Percentiles rank a stretch among this genome's conserved stretches.
Evolutionary conservation across 2,113 vertebrate genomes (phyloP).

Genomic region (Saimiri boliviensis): DNA sequence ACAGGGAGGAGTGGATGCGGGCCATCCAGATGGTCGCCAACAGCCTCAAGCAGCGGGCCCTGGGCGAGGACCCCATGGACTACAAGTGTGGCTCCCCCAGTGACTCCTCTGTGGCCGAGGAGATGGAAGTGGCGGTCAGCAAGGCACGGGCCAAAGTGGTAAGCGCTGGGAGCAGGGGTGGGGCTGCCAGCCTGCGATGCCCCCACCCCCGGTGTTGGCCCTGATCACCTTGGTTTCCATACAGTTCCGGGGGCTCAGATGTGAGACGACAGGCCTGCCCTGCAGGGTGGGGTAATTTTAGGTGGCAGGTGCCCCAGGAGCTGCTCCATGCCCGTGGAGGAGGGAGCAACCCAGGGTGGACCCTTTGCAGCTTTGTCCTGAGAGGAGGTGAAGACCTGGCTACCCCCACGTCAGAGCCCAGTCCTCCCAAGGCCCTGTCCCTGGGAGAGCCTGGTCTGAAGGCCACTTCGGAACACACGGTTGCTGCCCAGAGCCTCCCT

Average conservation of each 20-base stretch:
- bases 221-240: not conserved
- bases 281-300: not conserved
- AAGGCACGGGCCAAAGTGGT: slow-evolving; percentile 94
- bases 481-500: not conserved
- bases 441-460: not conserved
- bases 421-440: accelerated
- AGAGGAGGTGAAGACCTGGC: accelerated
- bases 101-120: slow-evolving; percentile 87
- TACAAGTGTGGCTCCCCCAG: slow-evolving; percentile 91
- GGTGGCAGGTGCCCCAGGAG: too few relatives aligned
- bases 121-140: slow-evolving; percentile 91
- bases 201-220: accelerated
- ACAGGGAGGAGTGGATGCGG: slow-evolving; percentile 94
- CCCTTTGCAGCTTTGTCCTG: not conserved
- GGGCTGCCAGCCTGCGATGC: not conserved
- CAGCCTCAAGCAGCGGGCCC: slow-evolving; percentile 91
- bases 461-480: not conserved
- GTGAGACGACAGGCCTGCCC: not conserved
- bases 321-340: not conserved
- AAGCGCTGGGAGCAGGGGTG: slow-evolving; percentile 59
- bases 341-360: not conserved
- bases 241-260: accelerated
- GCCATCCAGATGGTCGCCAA: slow-evolving; percentile 96
- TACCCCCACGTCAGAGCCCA: too few relatives aligned
- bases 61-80: slow-evolving; percentile 88